Evolutionary conservation across 2,888 invertebrate species (phyloP), one percentile per base, ranked within the genome.

Genomic region (Hemithea aestivaria): DNA sequence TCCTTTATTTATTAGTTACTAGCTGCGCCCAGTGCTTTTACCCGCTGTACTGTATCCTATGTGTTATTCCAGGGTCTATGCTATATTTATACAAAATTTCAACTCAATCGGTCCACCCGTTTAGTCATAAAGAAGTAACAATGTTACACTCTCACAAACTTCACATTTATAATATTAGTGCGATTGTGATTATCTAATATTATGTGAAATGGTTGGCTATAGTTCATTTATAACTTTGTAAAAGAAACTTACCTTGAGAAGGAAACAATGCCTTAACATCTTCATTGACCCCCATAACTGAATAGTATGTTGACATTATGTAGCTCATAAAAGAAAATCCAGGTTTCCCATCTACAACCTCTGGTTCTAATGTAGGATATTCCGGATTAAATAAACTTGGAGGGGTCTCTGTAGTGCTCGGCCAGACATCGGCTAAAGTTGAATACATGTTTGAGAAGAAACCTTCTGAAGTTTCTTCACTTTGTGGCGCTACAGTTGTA

Each of bases 231-330:
- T n/a, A n/a, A n/a, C n/a, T n/a, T n/a, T n/a, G n/a, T n/a, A n/a
- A n/a, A n/a, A n/a, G n/a, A n/a, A n/a, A n/a, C 76, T 71, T 57
- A 85, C 85, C 81, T 45, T 70, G 58, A 40, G 81, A 57, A 34
- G 78, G 66, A 59, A 79, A 85, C 21, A 84, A 53, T n/a, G 73
- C 78, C 47, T 71, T 78, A n/a, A 70, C 62, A 51, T 83, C 74
- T 44, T 74, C 70, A 53, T 62, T 67, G 1, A 58, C 59, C n/a
- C 80, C 80, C 63, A 80, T 70, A 6, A 83, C 57, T 20, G 72
- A 67, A 44, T 70, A 66, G 49, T 76, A 82, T 22, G 65, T 65
- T 22, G 69, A 53, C 34, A 66, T 53, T n/a, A 84, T 40, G 47
- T 82, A 85, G 30, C 65, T 67, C 23, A 76, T 32, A 47, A 83